phyloP scores from a whole-genome alignment of 1,140 invertebrate species.

The Caerostris extrusa region DNA sequence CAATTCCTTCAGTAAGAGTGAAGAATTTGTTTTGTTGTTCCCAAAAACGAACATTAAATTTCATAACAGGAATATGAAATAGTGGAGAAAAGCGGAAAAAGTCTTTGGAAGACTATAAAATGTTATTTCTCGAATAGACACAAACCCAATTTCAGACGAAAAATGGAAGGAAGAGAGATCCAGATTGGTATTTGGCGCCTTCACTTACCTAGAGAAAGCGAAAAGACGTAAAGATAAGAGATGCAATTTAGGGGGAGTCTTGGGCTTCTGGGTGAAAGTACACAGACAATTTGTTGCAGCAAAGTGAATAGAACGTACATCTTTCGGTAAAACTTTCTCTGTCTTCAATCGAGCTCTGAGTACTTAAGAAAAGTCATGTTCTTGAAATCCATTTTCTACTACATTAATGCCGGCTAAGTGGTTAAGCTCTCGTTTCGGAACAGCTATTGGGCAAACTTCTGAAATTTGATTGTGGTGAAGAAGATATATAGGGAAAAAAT shows the following conservation, averaged over 20 bases:
- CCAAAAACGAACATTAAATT: neutral
- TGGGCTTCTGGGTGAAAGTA: conserved; percentile 17
- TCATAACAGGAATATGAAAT: conserved; percentile 17
- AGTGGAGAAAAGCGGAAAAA: neutral
- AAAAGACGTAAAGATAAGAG: conserved; percentile 53
- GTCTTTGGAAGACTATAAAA: conserved; percentile 43
- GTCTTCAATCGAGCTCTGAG: conserved; percentile 4
- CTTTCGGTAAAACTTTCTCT: conserved; percentile 15
- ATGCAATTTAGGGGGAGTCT: conserved; percentile 44
- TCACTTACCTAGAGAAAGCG: conserved; percentile 6
- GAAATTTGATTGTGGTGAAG: conserved; percentile 1
- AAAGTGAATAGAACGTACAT: conserved; percentile 47
- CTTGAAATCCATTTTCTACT: conserved; percentile 45
- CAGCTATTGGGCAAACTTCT: neutral
- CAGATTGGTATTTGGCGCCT: conserved; percentile 48
- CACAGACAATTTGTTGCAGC: conserved; percentile 48
- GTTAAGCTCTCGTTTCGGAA: neutral
- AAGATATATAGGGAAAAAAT: neutral
- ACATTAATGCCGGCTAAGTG: conserved; percentile 32
- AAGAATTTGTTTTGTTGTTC: conserved; percentile 21
- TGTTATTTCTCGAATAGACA: conserved; percentile 44
- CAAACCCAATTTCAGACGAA: conserved; percentile 34
- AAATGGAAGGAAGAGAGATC: conserved; percentile 35
- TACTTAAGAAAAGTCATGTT: conserved; percentile 16
- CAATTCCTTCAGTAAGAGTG: neutral